These are phyloP conservation scores for Blennius ocellaris DNA, from an alignment of 2,113 vertebrate genomes.

Conservation along the genomic window DNA sequence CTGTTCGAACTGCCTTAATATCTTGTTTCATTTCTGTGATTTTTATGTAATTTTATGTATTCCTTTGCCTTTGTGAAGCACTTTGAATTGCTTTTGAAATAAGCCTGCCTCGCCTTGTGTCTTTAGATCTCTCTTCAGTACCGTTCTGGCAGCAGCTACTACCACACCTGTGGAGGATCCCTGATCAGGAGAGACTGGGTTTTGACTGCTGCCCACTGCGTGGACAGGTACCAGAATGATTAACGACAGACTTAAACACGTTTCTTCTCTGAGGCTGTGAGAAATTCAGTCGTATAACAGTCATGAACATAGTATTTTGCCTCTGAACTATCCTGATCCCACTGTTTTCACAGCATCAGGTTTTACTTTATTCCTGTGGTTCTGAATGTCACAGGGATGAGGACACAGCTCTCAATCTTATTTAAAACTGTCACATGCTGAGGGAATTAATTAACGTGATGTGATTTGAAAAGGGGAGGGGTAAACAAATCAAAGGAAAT, in stretches of 20 bases:
- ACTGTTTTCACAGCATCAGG: background rate
- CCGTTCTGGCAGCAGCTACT: conserved; percentile 68
- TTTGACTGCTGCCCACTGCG: conserved; percentile 91
- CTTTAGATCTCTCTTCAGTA: conserved; percentile 79
- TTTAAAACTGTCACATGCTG: conserved; percentile 33
- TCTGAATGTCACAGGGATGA: conserved; percentile 36
- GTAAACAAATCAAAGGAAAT: background rate
- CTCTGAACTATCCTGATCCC: background rate
- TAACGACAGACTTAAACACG: background rate
- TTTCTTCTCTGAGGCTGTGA: background rate
- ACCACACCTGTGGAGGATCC: conserved; percentile 90
- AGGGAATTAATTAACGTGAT: conserved; percentile 3
- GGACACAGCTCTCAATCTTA: conserved; percentile 7
- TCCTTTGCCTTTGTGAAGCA: too few species aligned
- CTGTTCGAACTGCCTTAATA: too few species aligned
- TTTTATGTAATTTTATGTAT: too few species aligned
- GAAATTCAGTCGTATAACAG: background rate
- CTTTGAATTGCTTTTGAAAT: too few species aligned
- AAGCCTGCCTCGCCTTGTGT: background rate
- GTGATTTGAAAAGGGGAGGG: conserved; percentile 8
- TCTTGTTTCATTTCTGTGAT: too few species aligned
- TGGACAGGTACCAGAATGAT: conserved; percentile 73
- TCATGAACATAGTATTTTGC: background rate
- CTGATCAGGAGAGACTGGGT: conserved; percentile 87
- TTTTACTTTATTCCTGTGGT: conserved; percentile 28